Evolutionary conservation across 2,888 invertebrate species (phyloP).

Genomic region (Ochlodes sylvanus): DNA sequence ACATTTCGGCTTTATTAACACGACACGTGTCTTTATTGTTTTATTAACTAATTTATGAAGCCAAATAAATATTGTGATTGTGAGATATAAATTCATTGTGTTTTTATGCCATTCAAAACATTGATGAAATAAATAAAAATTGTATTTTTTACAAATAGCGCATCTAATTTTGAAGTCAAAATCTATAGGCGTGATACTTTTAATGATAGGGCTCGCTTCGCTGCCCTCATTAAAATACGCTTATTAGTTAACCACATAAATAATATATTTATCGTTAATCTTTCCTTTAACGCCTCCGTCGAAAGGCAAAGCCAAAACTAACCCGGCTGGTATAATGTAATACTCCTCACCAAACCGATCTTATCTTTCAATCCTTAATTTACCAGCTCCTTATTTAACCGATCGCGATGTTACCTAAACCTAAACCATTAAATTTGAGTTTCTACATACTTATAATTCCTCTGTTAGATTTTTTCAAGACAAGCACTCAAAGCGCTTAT

Average conservation of each 20-base stretch:
- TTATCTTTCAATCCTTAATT: conserved; percentile 52
- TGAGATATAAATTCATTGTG: conserved; percentile 9
- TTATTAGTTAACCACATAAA: background rate
- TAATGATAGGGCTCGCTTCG: too few species aligned
- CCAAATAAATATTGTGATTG: background rate
- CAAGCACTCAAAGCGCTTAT: conserved; percentile 48
- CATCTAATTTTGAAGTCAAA: too few species aligned
- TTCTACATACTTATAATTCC: conserved; percentile 54
- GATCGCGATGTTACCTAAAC: conserved; percentile 45
- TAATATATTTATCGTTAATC: background rate
- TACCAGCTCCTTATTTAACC: conserved; percentile 49
- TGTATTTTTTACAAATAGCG: too few species aligned
- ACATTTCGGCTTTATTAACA: conserved; percentile 27
- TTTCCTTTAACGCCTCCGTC: background rate
- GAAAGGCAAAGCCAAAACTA: conserved; percentile 25
- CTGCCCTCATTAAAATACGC: too few species aligned
- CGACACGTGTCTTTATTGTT: conserved; percentile 21
- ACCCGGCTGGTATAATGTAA: conserved; percentile 39
- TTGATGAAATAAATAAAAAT: background rate
- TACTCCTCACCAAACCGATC: conserved; percentile 25
- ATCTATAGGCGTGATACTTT: too few species aligned
- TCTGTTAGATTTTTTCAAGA: conserved; percentile 45
- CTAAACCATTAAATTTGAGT: conserved; percentile 56
- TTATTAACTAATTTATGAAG: conserved; percentile 30
- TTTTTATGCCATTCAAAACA: background rate